A percentile compares a stretch with the other conserved stretches of the same genome.
Evolutionary conservation across 2,888 invertebrate species (phyloP).

Genomic region (Caenorhabditis wallacei): DNA sequence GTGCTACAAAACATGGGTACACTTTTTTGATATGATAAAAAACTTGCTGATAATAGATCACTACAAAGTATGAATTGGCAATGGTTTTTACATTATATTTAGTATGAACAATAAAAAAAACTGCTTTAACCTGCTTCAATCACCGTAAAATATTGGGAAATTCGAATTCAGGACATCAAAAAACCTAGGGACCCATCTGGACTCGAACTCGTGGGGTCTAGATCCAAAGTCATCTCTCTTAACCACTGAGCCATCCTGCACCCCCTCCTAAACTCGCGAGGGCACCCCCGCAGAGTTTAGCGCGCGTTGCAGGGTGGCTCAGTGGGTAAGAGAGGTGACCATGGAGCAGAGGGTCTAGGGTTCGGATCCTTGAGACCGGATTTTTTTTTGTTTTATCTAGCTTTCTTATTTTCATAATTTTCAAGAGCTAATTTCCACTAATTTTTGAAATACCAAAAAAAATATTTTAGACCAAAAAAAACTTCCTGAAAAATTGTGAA

Average conservation of each 20-base stretch:
- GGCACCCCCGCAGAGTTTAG: background rate
- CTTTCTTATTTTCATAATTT: background rate
- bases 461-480: too few species aligned
- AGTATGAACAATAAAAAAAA: too few species aligned
- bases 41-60: too few species aligned
- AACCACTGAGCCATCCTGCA: background rate
- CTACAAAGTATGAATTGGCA: too few species aligned
- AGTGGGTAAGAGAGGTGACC: background rate
- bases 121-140: background rate
- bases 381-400: background rate
- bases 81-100: too few species aligned
- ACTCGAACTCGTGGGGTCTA: background rate
- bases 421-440: background rate
- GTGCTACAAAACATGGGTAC: too few species aligned
- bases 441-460: background rate
- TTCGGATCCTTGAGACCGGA: background rate
- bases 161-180: too few species aligned
- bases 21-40: too few species aligned
- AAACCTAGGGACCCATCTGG: too few species aligned
- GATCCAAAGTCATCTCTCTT: background rate
- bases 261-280: background rate
- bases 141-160: too few species aligned
- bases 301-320: background rate
- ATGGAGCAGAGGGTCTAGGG: background rate
- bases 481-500: too few species aligned